These are phyloP conservation scores for Phthorimaea operculella DNA, from an alignment of 1,140 invertebrate genomes.

Conservation along the genomic window DNA sequence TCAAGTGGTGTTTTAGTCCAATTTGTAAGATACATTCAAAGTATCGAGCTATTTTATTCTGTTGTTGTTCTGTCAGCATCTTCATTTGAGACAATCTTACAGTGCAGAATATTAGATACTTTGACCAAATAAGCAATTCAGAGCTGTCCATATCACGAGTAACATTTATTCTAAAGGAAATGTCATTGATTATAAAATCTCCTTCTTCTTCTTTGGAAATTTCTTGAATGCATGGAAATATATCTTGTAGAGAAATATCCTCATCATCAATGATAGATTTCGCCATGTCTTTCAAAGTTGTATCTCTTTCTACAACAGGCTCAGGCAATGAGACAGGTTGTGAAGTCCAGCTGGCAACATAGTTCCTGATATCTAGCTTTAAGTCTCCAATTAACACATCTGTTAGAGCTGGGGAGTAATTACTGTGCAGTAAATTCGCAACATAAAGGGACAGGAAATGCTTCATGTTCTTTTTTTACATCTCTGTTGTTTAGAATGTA, in stretches of 20 bases:
- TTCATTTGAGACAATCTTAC: constrained; percentile 44
- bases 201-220: constrained; percentile 19
- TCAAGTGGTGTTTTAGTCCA: constrained; percentile 38
- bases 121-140: constrained; percentile 50
- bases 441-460: constrained; percentile 51
- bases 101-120: constrained; percentile 56
- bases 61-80: constrained; percentile 30
- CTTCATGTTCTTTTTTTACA: constrained; percentile 43
- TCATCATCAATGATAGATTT: constrained; percentile 42
- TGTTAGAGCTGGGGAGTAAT: constrained; percentile 56
- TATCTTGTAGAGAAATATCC: constrained; percentile 29
- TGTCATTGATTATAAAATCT: constrained; percentile 26
- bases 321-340: constrained; percentile 38
- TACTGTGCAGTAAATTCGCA: constrained; percentile 54
- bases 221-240: constrained; percentile 36
- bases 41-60: constrained; percentile 36
- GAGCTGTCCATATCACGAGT: constrained; percentile 38
- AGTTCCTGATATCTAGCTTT: constrained; percentile 48
- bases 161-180: constrained; percentile 29
- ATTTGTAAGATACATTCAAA: constrained; percentile 40
- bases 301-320: constrained; percentile 30
- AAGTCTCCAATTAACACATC: constrained; percentile 50
- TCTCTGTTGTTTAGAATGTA: constrained; percentile 42
- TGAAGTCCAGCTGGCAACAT: constrained; percentile 48
- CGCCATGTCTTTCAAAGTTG: constrained; percentile 36